Evolutionary conservation across 2,888 invertebrate species (phyloP).

Genomic region (Nematopogon swammerdamellus): DNA sequence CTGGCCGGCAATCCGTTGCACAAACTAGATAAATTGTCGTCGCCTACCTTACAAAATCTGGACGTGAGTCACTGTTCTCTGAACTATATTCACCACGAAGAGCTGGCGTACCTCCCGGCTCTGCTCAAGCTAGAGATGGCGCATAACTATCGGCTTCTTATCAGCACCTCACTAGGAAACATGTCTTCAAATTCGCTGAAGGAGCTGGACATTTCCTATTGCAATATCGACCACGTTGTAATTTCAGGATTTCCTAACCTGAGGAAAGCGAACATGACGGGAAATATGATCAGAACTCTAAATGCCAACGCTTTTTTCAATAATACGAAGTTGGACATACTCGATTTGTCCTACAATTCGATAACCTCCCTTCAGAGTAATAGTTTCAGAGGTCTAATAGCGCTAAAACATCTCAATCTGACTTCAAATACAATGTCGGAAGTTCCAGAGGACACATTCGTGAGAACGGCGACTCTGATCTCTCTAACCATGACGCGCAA

Average conservation of each 20-base stretch:
- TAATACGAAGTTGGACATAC: conserved; percentile 55
- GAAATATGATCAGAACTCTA: conserved; percentile 61
- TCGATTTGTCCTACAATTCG: conserved; percentile 67
- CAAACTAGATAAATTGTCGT: conserved; percentile 43
- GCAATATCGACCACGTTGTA: conserved; percentile 59
- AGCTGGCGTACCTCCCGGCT: conserved; percentile 55
- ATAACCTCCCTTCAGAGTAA: conserved; percentile 57
- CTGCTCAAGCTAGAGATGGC: conserved; percentile 60
- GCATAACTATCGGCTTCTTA: conserved; percentile 56
- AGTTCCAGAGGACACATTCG: conserved; percentile 57
- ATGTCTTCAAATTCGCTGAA: conserved; percentile 51
- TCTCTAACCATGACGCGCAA: conserved; percentile 64
- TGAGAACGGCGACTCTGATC: conserved; percentile 57
- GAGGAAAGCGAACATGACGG: conserved; percentile 53
- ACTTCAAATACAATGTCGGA: conserved; percentile 65
- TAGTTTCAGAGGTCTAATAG: conserved; percentile 57
- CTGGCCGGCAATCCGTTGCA: conserved; percentile 50
- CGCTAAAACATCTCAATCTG: conserved; percentile 61
- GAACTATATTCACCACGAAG: conserved; percentile 41
- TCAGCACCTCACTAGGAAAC: conserved; percentile 32
- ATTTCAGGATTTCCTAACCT: conserved; percentile 61
- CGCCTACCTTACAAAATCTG: conserved; percentile 47
- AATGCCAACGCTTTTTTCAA: conserved; percentile 58
- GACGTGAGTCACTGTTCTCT: conserved; percentile 59
- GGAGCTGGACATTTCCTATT: conserved; percentile 59